Base-by-base conservation (phyloP, 2,888 invertebrate species). In the Eupithecia dodoneata region DNA sequence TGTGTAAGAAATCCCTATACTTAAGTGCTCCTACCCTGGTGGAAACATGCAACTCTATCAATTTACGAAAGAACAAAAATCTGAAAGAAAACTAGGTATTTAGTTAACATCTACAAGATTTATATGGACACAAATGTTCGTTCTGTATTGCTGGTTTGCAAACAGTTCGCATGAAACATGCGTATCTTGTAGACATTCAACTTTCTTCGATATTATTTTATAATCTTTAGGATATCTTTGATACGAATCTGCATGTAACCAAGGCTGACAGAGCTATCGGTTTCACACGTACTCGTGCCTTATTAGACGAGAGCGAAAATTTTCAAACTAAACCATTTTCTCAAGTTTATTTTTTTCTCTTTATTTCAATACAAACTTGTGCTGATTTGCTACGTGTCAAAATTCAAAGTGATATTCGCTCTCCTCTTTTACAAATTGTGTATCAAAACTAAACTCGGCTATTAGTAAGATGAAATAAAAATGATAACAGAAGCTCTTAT, bases 191-290 rank as follows among this genome's bases (percentile, higher is more conserved):
- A 69, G 67, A 44, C 67, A 69, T 44, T 69, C 9, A 69, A 15
- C 42, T 15, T 42, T 42, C 7, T 66, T 66, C 6, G n/a, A 15
- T 30, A 45, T 42, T 55, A 44, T 72, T 12, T 49, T 73, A 87
- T 85, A 78, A 86, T 88, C 87, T 87, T 86, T 13, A 72, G 55
- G 55, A 49, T 55, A 76, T 55, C 52, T 67, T 52, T 69, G 82
- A 80, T 79, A 93, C 94, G 93, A 93, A 92, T 91, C 88, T 90
- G 94, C 93, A 88, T 93, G 94, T 94, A 95, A 94, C 94, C 94
- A 92, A 95, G 93, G 91, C 91, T 85, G 81, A 76, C 77, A 59
- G 65, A 81, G 91, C 89, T 81, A 92, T 95, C 93, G 89, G 94
- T 94, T 94, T 93, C 94, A 94, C 89, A 89, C 93, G 83, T 83